phyloP scores from a whole-genome alignment of 2,888 invertebrate species.

The Macroteleia sp. region DNA sequence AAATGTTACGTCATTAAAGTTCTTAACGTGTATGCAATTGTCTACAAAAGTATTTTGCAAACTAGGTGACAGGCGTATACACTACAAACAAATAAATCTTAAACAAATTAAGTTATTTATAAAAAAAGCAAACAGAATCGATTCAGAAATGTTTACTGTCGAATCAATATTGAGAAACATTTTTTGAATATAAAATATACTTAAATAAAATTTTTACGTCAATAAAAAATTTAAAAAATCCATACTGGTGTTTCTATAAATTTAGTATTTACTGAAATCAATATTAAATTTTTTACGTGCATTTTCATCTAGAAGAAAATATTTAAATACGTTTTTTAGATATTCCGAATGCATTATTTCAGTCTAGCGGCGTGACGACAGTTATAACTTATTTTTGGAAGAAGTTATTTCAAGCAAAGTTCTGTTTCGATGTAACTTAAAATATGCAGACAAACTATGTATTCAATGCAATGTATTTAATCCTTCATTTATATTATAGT shows the following conservation, averaged over 20 bases:
- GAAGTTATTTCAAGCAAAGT: conserved; percentile 73
- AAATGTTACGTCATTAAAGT: conserved; percentile 23
- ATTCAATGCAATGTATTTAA: conserved; percentile 23
- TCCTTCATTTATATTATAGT: conserved; percentile 4
- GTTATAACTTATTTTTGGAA: conserved; percentile 77
- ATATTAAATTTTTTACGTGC: too few species aligned
- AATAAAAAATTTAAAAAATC: too few species aligned
- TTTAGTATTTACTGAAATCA: too few species aligned
- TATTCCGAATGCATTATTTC: conserved; percentile 76
- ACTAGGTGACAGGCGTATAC: neutral
- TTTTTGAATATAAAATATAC: conserved; percentile 5
- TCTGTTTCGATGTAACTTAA: conserved; percentile 51
- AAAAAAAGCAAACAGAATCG: too few species aligned
- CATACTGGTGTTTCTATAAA: too few species aligned
- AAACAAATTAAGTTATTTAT: too few species aligned
- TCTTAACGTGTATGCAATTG: neutral
- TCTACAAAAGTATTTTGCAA: conserved; percentile 7
- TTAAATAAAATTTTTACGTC: too few species aligned
- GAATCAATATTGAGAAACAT: neutral
- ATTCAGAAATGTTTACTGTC: too few species aligned
- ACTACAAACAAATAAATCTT: too few species aligned
- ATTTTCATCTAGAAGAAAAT: too few species aligned
- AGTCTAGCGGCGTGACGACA: conserved; percentile 75
- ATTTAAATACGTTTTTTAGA: conserved; percentile 26
- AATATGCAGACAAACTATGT: conserved; percentile 66